Base-by-base conservation (phyloP, 2,888 invertebrate species). In the Aradus depressus region DNA sequence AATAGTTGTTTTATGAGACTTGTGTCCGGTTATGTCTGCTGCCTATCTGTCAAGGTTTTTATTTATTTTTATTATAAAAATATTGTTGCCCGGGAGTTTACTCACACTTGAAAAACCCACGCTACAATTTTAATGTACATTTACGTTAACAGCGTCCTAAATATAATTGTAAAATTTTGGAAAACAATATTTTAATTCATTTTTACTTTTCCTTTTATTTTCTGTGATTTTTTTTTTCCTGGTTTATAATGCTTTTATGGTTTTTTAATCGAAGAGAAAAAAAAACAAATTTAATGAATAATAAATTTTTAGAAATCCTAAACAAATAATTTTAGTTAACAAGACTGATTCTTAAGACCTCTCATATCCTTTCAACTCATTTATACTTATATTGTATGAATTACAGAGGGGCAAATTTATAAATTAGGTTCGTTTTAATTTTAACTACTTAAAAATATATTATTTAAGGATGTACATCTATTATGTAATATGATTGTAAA, bases 401-500 rank as follows among this genome's bases (percentile, higher is more conserved):
- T 44, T 18, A 14, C 23, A 50, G 53, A 53, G 53, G 53, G 53
- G 53, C 44, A 45, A 50, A 38, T 47, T 53, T 44, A 43, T 35
- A 44, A 44, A 44, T 53, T 53, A 32, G 34, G 44, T 53, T 49
- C n/a, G 18, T 45, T 53, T n/a, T n/a, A n/a, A 49, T 45, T 53
- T 53, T 50, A 50, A 53, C 44, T 53, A 53, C 53, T 53, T 53
- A 45, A 50, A n/a, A 31, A 44, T 34, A 21, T 31, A 42, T 34
- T 41, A 14, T 49, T 49, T 49, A 49, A 49, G 12, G 49, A 47
- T 44, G 50, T 50, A 50, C 53, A 50, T 53, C 50, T 50, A 41
- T 41, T 22, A 52, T 52, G 31, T 53, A 48, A 39, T 44, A 50
- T 53, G 53, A 53, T 32, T 53, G 53, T 53, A 53, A 44, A 53